Evolutionary conservation across 2,888 invertebrate genomes (phyloP).

Genomic region (Microchrysa polita): DNA sequence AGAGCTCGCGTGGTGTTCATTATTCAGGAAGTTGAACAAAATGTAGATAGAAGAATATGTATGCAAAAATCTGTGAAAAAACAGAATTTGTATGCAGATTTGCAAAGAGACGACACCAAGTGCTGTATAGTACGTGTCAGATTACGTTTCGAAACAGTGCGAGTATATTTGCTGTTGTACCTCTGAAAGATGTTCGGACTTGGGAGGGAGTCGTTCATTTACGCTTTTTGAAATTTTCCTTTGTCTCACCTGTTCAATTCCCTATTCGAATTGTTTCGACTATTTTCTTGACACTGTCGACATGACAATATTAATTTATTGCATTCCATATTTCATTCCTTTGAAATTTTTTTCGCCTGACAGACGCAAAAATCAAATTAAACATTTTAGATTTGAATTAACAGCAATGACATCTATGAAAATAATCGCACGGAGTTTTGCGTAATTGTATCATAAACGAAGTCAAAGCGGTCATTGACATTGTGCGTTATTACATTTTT

Average conservation of each 20-base stretch:
- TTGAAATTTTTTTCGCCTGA: no score
- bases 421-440: conserved; percentile 6
- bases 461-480: conserved; percentile 18
- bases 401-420: conserved; percentile 19
- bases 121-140: conserved; percentile 19
- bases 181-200: background rate
- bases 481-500: conserved; percentile 32
- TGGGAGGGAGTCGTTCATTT: conserved; percentile 31
- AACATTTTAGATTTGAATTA: conserved; percentile 15
- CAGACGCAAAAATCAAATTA: background rate
- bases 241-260: conserved; percentile 18
- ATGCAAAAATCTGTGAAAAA: conserved; percentile 1
- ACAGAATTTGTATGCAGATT: background rate
- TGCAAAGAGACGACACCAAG: background rate
- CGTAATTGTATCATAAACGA: conserved; percentile 15
- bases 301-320: no score
- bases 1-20: no score
- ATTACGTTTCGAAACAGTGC: conserved; percentile 38
- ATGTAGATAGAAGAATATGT: background rate
- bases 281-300: background rate
- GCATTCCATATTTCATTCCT: no score
- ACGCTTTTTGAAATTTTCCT: background rate
- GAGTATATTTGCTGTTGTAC: no score
- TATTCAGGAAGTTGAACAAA: background rate
- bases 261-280: background rate